These are phyloP conservation scores for Drosophila rubida DNA, from an alignment of 2,888 invertebrate genomes.

Conservation along the genomic window DNA sequence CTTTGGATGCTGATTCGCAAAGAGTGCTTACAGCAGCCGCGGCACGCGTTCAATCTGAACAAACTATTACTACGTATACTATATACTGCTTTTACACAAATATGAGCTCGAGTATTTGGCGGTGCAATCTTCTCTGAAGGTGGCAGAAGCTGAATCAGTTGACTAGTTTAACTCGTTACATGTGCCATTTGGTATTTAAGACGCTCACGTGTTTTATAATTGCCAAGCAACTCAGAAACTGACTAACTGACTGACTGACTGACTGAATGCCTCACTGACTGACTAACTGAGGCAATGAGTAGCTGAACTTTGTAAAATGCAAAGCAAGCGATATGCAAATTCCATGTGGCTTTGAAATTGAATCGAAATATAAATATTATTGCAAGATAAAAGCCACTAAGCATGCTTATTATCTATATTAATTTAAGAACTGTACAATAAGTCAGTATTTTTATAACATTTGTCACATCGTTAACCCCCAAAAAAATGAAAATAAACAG, in stretches of 20 bases:
- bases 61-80: constrained; percentile 4
- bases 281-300: constrained; percentile 17
- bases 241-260: neutral
- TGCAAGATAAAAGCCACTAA: constrained; percentile 3
- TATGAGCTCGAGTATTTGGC: constrained; percentile 9
- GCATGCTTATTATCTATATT: neutral
- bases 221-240: constrained; percentile 19
- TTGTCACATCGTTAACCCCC: constrained; percentile 9
- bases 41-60: constrained; percentile 32
- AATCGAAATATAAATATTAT: constrained; percentile 5
- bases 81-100: constrained; percentile 1
- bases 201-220: constrained; percentile 70
- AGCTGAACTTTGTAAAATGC: constrained; percentile 2
- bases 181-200: constrained; percentile 62
- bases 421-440: constrained; percentile 6
- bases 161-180: constrained; percentile 69
- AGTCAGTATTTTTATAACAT: constrained; percentile 1
- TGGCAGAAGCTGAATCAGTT: constrained; percentile 16
- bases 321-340: constrained; percentile 28
- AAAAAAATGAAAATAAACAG: constrained; percentile 1
- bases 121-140: constrained; percentile 14
- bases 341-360: neutral
- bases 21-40: constrained; percentile 5
- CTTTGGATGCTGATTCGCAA: neutral
- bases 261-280: neutral